Conservation (phyloP, 1,140 invertebrate species). For the Sarcophaga peregrina region DNA sequence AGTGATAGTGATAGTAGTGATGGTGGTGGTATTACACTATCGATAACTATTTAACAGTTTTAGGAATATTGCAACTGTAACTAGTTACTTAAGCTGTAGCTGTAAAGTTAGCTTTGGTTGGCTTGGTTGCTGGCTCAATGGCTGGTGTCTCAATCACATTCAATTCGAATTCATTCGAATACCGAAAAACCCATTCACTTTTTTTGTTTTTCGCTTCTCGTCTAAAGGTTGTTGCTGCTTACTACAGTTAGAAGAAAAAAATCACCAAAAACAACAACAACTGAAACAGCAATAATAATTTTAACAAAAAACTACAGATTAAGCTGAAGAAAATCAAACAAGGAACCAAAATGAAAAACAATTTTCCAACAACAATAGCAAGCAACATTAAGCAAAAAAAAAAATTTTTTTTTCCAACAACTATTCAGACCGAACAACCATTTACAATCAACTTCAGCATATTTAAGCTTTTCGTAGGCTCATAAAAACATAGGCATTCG, state of each 20-base stretch:
- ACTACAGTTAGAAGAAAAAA: no score
- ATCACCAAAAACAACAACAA: no score
- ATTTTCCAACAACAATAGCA: not conserved
- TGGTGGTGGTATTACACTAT: not conserved
- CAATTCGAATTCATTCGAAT: slow-evolving; percentile 21
- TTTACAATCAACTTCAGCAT: not conserved
- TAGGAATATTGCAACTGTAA: not conserved
- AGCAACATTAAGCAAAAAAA: no score
- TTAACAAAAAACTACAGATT: not conserved
- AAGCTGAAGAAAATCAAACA: not conserved
- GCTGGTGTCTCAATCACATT: slow-evolving; percentile 26
- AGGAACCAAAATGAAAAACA: slow-evolving; percentile 5
- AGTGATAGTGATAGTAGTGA: not conserved
- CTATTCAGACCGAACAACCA: slow-evolving; percentile 12
- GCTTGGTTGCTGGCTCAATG: not conserved
- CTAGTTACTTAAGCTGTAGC: not conserved
- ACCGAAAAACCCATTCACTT: slow-evolving; percentile 26
- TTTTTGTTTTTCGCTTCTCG: not conserved
- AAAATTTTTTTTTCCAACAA: not conserved
- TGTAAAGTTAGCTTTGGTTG: not conserved
- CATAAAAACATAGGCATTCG: slow-evolving; percentile 8
- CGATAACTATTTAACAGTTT: slow-evolving; percentile 17
- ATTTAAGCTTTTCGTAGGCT: slow-evolving; percentile 7
- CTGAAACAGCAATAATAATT: no score
- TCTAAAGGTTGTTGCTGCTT: not conserved